Evolutionary conservation across 2,113 vertebrate genomes (phyloP).

Genomic region (Saccopteryx leptura): DNA sequence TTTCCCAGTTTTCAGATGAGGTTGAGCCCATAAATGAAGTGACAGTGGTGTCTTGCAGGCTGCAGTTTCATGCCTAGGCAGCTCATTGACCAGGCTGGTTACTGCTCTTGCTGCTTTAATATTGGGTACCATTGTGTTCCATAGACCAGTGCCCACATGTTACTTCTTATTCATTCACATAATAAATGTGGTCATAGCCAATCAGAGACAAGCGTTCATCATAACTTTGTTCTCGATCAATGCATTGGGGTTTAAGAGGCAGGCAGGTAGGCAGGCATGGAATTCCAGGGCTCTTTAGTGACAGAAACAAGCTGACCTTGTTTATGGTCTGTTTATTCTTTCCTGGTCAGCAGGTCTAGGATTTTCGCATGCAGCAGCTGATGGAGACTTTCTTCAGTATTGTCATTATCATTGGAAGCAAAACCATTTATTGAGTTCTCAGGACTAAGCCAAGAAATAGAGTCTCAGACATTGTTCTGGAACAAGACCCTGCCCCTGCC

Average conservation of each 20-base stretch:
- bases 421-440: slow-evolving; percentile 36
- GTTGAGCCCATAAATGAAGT: not conserved
- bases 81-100: not conserved
- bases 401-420: not conserved
- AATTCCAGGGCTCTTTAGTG: not conserved
- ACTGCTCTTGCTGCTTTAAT: not conserved
- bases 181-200: not conserved
- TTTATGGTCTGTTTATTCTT: not conserved
- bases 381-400: not conserved
- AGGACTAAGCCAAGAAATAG: not conserved
- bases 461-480: not conserved
- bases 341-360: not conserved
- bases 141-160: not conserved
- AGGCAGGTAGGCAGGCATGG: not conserved
- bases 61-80: not conserved
- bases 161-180: not conserved
- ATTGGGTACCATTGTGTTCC: not conserved
- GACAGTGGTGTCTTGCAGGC: not conserved
- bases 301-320: not conserved
- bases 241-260: not conserved
- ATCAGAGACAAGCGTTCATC: not conserved
- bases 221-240: not conserved
- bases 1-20: not conserved
- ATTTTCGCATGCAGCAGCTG: not conserved
- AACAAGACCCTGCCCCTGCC: not conserved